Evolutionary conservation across 2,888 invertebrate genomes (phyloP), one percentile per base, ranked within the genome.

Genomic region (Dermolepida albohirtum): DNA sequence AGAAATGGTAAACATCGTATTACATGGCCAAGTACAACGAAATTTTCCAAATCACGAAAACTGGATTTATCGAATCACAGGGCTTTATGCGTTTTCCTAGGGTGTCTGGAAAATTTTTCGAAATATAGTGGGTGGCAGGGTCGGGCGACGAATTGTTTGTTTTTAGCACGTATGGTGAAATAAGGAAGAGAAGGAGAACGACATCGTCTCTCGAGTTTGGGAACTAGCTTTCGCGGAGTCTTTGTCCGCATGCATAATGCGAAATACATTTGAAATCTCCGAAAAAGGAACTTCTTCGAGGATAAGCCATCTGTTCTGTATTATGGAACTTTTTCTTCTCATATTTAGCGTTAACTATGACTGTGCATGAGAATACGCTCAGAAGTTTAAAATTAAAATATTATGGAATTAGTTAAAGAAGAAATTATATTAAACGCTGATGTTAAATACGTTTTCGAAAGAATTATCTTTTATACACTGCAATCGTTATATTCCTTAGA

Each of bases 241-340:
- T 17, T 27, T 17, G 51, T 22, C 34, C 27, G 51, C 51, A 52
- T 52, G 34, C 51, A 52, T 52, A 52, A 52, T 52, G 14, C 5
- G 34, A 52, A 52, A 52, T 52, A 27, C 34, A 49, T 49, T 49
- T 17, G 22, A 22, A 22, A 22, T 22, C 22, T 22, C 22, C 4
- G 49, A 10, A 49, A 22, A 49, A n/a, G 5, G 10, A n/a, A n/a
- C 17, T 2, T 10, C 11, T 47, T 22, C 22, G 49, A 11, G 22
- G 22, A 4, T 14, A 47, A 17, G 49, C 49, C 49, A 49, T 49
- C 49, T 49, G 49, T 7, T 17, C 17, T 10, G 10, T 5, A 34
- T 34, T 34, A 8, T 34, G 34, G 34, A 34, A 8, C 6, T 34
- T 34, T 6, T 34, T 34, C 34, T 10, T 34, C 2, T 8, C 1